Evolutionary conservation across 2,113 vertebrate genomes (phyloP).

Genomic region (Neoarius graeffei): DNA sequence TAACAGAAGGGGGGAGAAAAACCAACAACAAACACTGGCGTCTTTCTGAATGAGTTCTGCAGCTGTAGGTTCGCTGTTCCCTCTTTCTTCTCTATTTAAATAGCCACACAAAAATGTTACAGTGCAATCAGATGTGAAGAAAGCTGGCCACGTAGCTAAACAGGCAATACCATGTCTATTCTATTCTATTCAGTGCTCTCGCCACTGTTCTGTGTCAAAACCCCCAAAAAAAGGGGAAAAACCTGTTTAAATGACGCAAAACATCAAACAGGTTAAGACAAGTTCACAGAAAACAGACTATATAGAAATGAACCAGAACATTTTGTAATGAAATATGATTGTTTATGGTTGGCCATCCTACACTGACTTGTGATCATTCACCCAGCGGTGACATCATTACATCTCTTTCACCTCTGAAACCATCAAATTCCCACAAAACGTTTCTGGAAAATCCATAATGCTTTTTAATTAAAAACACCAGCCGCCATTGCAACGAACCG

Average conservation of each 20-base stretch:
- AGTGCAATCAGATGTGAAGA: not conserved
- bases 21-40: not conserved
- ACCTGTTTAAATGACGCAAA: not conserved
- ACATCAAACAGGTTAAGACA: not conserved
- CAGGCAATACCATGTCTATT: not conserved
- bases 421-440: not conserved
- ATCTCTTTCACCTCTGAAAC: not conserved
- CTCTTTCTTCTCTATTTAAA: not conserved
- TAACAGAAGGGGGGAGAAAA: not conserved
- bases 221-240: no score
- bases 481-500: not conserved
- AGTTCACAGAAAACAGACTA: not conserved
- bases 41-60: conserved; percentile 3
- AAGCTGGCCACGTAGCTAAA: not conserved
- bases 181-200: not conserved
- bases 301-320: not conserved
- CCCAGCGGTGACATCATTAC: not conserved
- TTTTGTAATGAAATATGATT: not conserved
- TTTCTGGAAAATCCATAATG: not conserved
- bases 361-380: not conserved
- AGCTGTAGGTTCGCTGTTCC: not conserved
- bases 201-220: not conserved
- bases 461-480: not conserved
- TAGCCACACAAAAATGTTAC: not conserved
- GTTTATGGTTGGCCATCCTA: not conserved